phyloP scores from a whole-genome alignment of 2,113 vertebrate species.

The Capra hircus region DNA sequence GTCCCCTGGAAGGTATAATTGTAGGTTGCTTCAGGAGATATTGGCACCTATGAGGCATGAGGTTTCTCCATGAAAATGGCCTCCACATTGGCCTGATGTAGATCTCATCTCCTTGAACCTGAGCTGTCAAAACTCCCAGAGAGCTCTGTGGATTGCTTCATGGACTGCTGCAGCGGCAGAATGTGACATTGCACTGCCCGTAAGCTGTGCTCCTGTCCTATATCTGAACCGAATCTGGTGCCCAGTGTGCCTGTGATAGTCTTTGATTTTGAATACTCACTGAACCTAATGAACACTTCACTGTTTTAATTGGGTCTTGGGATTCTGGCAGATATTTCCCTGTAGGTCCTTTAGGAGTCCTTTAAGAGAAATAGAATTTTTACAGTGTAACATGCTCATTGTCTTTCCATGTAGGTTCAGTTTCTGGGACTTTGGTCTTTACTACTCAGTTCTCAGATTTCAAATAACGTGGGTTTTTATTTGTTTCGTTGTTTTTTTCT shows the following conservation, averaged over 20 bases:
- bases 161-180: not conserved
- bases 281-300: not conserved
- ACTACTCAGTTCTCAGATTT: not conserved
- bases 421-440: not conserved
- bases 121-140: not conserved
- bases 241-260: not conserved
- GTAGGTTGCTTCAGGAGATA: not conserved
- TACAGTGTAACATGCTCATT: not conserved
- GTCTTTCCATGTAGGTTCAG: not conserved
- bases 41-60: not conserved
- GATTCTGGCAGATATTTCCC: not conserved
- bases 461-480: not conserved
- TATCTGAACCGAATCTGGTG: not conserved
- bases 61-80: not conserved
- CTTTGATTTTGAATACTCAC: not conserved
- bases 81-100: not conserved
- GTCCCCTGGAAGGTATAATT: not conserved
- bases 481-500: constrained; percentile 2
- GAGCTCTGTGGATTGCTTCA: not conserved
- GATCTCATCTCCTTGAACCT: not conserved
- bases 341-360: not conserved
- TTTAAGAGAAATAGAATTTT: not conserved
- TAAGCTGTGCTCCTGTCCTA: not conserved
- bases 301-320: not conserved
- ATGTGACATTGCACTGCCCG: not conserved